These are phyloP conservation scores for Styela clava DNA, from an alignment of 23 tunicate species.

Conservation along the genomic window DNA sequence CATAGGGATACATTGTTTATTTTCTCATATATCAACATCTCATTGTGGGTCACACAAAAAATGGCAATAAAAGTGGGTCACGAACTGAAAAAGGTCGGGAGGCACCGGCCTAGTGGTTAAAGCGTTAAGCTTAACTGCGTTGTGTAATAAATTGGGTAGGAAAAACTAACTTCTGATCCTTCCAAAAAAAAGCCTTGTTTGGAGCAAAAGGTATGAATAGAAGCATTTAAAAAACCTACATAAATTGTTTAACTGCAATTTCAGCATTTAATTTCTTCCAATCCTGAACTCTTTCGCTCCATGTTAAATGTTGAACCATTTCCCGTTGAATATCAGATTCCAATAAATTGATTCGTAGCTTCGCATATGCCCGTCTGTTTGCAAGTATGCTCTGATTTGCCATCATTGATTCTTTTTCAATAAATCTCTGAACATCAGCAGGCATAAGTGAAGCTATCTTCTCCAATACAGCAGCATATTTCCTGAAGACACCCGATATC, in stretches of 20 bases:
- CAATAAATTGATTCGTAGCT: slow-evolving; percentile 57
- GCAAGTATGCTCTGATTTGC: slow-evolving; percentile 80
- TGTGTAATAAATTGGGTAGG: too few relatives aligned
- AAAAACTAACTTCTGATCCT: too few relatives aligned
- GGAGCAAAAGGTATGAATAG: too few relatives aligned
- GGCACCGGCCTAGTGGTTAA: too few relatives aligned
- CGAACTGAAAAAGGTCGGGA: too few relatives aligned
- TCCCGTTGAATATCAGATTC: slow-evolving; percentile 71
- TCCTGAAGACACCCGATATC: slow-evolving; percentile 73
- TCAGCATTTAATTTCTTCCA: slow-evolving; percentile 91
- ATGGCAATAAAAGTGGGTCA: too few relatives aligned
- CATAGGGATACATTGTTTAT: too few relatives aligned
- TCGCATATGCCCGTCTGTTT: slow-evolving; percentile 82
- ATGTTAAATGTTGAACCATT: slow-evolving; percentile 60
- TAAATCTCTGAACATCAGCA: slow-evolving; percentile 57
- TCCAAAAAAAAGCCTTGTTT: too few relatives aligned
- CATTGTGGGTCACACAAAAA: too few relatives aligned
- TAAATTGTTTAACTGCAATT: slow-evolving; percentile 59
- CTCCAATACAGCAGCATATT: slow-evolving; percentile 38
- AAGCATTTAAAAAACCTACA: slow-evolving; percentile 39
- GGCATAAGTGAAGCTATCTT: slow-evolving; percentile 52
- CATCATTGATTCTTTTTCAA: slow-evolving; percentile 94
- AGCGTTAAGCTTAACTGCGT: too few relatives aligned
- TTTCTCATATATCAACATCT: too few relatives aligned
- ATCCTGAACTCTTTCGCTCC: slow-evolving; percentile 58